Conservation (phyloP, 30 jellyfish, hydroid and myxozoan species). For the Nemopilema nomurai region DNA sequence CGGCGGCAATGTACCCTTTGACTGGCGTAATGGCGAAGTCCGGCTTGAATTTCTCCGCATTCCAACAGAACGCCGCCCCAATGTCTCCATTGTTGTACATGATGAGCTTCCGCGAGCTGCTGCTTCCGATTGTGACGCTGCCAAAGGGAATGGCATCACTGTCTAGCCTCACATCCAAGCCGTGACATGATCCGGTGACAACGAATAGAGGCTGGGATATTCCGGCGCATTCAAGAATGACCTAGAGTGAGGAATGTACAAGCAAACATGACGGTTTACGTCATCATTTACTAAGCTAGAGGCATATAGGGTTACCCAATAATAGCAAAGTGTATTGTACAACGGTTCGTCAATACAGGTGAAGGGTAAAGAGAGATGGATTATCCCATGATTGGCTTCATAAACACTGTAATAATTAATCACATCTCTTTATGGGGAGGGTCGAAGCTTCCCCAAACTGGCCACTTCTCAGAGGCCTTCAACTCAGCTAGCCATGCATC, state of each 20-base stretch:
- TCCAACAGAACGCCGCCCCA: constrained; percentile 94
- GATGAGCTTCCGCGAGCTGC: constrained; percentile 84
- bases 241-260: constrained; percentile 52
- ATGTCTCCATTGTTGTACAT: constrained; percentile 92
- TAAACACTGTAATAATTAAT: too few species aligned
- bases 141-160: constrained; percentile 96
- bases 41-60: constrained; percentile 76
- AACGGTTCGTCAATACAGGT: too few species aligned
- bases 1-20: constrained; percentile 93
- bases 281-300: too few species aligned
- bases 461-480: too few species aligned
- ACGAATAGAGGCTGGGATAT: constrained; percentile 83
- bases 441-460: too few species aligned
- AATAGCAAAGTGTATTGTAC: too few species aligned
- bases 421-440: too few species aligned
- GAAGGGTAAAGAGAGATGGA: too few species aligned
- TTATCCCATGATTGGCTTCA: too few species aligned
- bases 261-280: background rate
- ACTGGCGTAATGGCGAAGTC: constrained; percentile 80
- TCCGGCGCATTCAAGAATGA: constrained; percentile 88
- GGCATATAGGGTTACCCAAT: too few species aligned
- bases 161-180: constrained; percentile 83
- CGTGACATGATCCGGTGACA: constrained; percentile 91
- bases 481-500: too few species aligned
- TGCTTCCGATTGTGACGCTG: constrained; percentile 93